These are phyloP conservation scores for Discoglossus pictus DNA, from an alignment of 2,797 vertebrate species.

Conservation along the genomic window DNA sequence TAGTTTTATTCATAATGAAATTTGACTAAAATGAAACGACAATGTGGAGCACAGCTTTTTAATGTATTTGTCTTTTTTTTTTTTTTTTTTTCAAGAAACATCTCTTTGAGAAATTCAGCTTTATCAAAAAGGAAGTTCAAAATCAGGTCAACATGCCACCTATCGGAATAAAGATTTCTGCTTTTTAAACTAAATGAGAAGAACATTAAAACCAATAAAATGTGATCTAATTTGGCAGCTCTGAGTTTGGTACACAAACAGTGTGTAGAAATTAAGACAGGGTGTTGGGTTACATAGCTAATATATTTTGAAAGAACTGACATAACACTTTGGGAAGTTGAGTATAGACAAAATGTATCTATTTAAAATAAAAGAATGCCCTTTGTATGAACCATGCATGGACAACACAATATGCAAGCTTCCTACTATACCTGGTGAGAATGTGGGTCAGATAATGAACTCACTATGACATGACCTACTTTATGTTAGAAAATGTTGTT, in stretches of 20 bases:
- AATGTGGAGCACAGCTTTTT: too few species aligned
- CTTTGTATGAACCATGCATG: slow-evolving; percentile 42
- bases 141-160: slow-evolving; percentile 65
- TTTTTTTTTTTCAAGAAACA: slow-evolving; percentile 30
- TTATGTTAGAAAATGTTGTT: slow-evolving; percentile 27
- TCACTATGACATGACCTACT: slow-evolving; percentile 45
- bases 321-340: slow-evolving; percentile 59
- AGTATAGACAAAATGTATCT: slow-evolving; percentile 40
- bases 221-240: slow-evolving; percentile 72
- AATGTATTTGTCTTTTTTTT: too few species aligned
- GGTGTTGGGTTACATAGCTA: slow-evolving; percentile 64
- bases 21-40: too few species aligned
- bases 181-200: slow-evolving; percentile 68
- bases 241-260: slow-evolving; percentile 64
- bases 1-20: not conserved
- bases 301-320: slow-evolving; percentile 69
- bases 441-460: slow-evolving; percentile 25
- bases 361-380: slow-evolving; percentile 23
- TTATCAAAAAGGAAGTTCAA: slow-evolving; percentile 70
- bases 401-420: slow-evolving; percentile 23
- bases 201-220: slow-evolving; percentile 66
- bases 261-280: slow-evolving; percentile 64
- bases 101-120: slow-evolving; percentile 48
- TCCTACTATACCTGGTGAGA: slow-evolving; percentile 29
- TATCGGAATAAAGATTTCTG: slow-evolving; percentile 66